Conservation (phyloP, 2,888 invertebrate genomes). For the Ennomos quercinarius region DNA sequence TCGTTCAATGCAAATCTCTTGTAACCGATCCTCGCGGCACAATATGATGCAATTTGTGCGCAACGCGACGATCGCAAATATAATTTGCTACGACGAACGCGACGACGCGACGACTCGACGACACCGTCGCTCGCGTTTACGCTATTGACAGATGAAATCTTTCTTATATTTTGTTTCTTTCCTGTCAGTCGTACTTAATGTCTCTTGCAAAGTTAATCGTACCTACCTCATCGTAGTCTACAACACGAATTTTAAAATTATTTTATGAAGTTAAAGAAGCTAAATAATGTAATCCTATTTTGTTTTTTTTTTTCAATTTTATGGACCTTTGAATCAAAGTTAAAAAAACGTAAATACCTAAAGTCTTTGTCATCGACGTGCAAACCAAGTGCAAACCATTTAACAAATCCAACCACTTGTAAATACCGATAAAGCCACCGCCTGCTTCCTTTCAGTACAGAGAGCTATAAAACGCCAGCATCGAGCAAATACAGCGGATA, state of each 20-base stretch:
- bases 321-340: too few species aligned
- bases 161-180: not conserved
- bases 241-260: too few species aligned
- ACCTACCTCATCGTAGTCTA: too few species aligned
- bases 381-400: too few species aligned
- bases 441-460: not conserved
- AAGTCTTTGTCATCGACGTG: too few species aligned
- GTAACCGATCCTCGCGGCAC: constrained; percentile 5
- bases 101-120: constrained; percentile 6
- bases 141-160: constrained; percentile 6
- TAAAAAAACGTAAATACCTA: too few species aligned
- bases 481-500: not conserved
- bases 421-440: not conserved
- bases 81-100: constrained; percentile 8
- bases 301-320: not conserved
- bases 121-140: not conserved
- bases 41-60: constrained; percentile 2
- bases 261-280: too few species aligned
- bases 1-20: not conserved
- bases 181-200: not conserved
- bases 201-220: not conserved
- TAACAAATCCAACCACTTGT: too few species aligned
- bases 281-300: too few species aligned
- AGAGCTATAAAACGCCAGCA: not conserved
- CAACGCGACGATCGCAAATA: constrained; percentile 13